These are phyloP conservation scores for Lasiurus cinereus DNA, from an alignment of 2,113 vertebrate species.

Conservation along the genomic window DNA sequence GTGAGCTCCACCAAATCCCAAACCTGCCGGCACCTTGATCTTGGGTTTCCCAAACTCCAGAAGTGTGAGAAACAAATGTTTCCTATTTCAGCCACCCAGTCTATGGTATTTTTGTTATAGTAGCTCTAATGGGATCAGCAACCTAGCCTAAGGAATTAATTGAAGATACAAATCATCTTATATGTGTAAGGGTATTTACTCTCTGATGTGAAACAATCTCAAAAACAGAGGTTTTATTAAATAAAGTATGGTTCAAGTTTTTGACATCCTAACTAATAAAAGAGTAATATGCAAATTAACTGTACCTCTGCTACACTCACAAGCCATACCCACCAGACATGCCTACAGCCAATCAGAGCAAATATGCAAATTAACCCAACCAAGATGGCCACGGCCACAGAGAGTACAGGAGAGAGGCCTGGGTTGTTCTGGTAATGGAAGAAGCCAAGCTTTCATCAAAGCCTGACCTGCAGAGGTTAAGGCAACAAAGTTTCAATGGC, in stretches of 20 bases:
- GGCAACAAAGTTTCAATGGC: no score
- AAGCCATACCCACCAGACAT: no score
- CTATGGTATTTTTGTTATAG: background rate
- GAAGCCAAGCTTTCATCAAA: no score
- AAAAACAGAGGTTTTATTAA: slow-evolving; percentile 41
- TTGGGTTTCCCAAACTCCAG: background rate
- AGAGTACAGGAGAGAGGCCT: no score
- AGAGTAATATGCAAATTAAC: no score
- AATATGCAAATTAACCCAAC: no score
- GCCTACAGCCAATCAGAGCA: no score
- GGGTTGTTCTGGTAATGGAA: no score
- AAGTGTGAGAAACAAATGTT: background rate
- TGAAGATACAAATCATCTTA: background rate
- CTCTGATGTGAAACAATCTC: background rate
- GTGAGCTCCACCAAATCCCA: background rate
- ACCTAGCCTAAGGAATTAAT: slow-evolving; percentile 49
- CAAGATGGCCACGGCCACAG: no score
- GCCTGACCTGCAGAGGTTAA: no score
- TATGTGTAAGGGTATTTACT: background rate
- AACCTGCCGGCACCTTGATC: background rate
- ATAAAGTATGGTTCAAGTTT: background rate
- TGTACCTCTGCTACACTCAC: no score
- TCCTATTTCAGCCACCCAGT: background rate
- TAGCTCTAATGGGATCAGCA: background rate
- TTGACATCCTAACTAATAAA: background rate